These are phyloP conservation scores for Miichthys miiuy DNA, from an alignment of 2,797 vertebrate species.

Conservation along the genomic window DNA sequence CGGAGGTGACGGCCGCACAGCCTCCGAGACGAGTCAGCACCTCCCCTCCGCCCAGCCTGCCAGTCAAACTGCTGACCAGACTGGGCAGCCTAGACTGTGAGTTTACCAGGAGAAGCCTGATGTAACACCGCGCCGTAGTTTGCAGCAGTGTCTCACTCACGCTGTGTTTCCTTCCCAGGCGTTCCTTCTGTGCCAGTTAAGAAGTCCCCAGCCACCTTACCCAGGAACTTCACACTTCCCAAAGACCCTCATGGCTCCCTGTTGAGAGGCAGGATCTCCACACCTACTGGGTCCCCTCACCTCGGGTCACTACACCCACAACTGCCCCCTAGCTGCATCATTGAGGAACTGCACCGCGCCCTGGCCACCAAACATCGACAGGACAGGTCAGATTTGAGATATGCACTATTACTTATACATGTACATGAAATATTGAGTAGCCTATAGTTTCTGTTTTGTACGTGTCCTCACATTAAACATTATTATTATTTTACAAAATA, in stretches of 20 bases:
- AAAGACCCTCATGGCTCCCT: constrained; percentile 82
- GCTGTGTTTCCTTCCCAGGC: constrained; percentile 56
- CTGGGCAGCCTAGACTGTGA: constrained; percentile 86
- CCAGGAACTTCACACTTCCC: constrained; percentile 87
- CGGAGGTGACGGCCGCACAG: constrained; percentile 52
- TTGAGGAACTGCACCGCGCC: constrained; percentile 96
- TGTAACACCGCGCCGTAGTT: accelerated
- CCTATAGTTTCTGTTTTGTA: background rate
- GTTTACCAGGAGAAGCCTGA: constrained; percentile 18
- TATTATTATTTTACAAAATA: background rate
- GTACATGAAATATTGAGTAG: background rate
- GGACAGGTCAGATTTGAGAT: constrained; percentile 88
- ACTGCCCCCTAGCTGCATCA: constrained; percentile 95
- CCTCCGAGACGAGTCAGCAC: constrained; percentile 75
- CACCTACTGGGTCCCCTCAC: constrained; percentile 92
- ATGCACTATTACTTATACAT: background rate
- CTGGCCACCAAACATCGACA: constrained; percentile 95
- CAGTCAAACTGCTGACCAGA: constrained; percentile 83
- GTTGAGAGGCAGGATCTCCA: constrained; percentile 89
- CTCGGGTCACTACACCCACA: constrained; percentile 89
- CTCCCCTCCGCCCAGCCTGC: constrained; percentile 76
- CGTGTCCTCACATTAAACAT: background rate
- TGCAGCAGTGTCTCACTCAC: constrained; percentile 9
- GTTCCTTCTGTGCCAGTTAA: constrained; percentile 75
- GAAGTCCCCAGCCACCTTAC: constrained; percentile 85